Evolutionary conservation across 37 sponge, comb jelly and placozoan species (phyloP), one percentile per base, ranked within the genome.

Genomic region (Aplysina aerophoba): DNA sequence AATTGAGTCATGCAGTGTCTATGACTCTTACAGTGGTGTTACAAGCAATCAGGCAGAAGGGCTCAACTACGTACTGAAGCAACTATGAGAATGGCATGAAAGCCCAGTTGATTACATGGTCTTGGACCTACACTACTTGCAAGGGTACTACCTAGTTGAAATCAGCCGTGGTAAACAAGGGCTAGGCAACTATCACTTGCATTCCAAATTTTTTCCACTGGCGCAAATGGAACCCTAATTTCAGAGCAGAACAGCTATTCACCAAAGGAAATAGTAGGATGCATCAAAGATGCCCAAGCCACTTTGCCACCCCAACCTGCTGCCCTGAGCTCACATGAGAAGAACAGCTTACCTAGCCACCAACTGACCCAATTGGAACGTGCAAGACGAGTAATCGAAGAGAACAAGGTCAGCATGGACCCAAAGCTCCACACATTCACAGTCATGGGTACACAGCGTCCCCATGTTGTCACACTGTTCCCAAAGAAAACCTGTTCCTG

Each of bases 31-130:
- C 38, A 84, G 85, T 69, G 85, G 85, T 50, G 73, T 84, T 36
- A 84, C 73, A 69, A 84, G 59, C 57, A 84, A 84, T 53, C 85
- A 68, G 73, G 85, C 85, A 73, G 85, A 84, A 53, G 85, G 85
- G 31, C 59, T 84, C 31, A 84, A 84, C 59, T 71, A 71, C 72
- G 85, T 84, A 19, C 57, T 84, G 31, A 84, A 84, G 73, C 72
- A 71, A 14, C 73, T 84, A 28, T 58, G 34, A 55, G 85, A 84
- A 69, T 84, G 85, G 85, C 34, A 53, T 39, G 85, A 84, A 35
- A 59, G 31, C 27, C 85, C 85, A 55, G 59, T 84, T 39, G 85
- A 84, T 71, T 84, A 73, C 85, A 84, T 60, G 73, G 35, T 84
- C 73, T 35, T 84, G 33, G 72, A 72, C 37, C 72, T 84, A 21